Conservation (phyloP, 2,888 invertebrate species). For the Synanthedon myopaeformis region DNA sequence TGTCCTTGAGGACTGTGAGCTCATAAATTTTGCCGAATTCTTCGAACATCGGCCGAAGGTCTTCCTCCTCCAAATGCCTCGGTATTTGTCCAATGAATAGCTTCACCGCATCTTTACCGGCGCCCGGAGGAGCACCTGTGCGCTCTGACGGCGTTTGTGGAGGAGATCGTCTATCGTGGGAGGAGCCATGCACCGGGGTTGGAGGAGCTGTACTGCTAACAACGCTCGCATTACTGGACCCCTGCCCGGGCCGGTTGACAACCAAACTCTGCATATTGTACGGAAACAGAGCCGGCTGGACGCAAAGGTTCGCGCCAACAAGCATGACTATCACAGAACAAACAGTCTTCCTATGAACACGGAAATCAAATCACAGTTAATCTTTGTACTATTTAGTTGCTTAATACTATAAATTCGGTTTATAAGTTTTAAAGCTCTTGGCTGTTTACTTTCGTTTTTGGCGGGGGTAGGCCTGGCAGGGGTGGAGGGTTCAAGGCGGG, state of each 20-base stretch:
- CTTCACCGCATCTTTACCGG: slow-evolving; percentile 77
- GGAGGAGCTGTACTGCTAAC: slow-evolving; percentile 46
- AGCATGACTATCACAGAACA: slow-evolving; percentile 51
- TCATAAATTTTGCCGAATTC: slow-evolving; percentile 95
- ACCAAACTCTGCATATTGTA: slow-evolving; percentile 34
- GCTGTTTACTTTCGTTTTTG: slow-evolving; percentile 50
- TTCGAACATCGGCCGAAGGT: slow-evolving; percentile 90
- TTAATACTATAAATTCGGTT: slow-evolving; percentile 66
- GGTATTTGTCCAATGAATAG: slow-evolving; percentile 95
- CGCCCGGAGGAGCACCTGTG: slow-evolving; percentile 55
- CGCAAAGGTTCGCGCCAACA: slow-evolving; percentile 48
- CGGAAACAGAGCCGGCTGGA: slow-evolving; percentile 39
- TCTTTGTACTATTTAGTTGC: slow-evolving; percentile 50
- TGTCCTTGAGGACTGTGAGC: slow-evolving; percentile 93
- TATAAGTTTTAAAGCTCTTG: slow-evolving; percentile 50
- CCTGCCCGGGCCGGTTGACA: slow-evolving; percentile 19
- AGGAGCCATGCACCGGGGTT: slow-evolving; percentile 45
- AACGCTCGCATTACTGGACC: slow-evolving; percentile 27
- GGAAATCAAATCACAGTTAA: slow-evolving; percentile 41
- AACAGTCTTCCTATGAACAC: slow-evolving; percentile 35
- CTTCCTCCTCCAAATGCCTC: slow-evolving; percentile 87
- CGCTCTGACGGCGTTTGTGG: slow-evolving; percentile 54
- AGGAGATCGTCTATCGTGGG: slow-evolving; percentile 29
- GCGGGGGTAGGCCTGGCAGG: slow-evolving; percentile 16
- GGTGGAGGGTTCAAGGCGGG: slow-evolving; percentile 22